A percentile compares a stretch with the other conserved stretches of the same genome.
Conservation (phyloP, 1,140 invertebrate genomes). For the Manduca sexta region DNA sequence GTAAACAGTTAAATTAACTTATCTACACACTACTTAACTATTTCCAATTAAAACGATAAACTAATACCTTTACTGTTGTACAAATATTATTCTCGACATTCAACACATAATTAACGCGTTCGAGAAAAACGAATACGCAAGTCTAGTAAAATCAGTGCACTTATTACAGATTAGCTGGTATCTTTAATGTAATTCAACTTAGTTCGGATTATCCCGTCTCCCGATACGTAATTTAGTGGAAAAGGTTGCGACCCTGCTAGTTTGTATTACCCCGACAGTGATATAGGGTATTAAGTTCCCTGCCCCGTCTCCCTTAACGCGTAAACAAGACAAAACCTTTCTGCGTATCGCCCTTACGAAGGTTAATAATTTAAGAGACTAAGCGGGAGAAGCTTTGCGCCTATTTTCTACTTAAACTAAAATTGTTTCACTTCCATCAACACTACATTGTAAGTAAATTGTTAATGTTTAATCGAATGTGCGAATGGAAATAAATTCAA, state of each 20-base stretch:
- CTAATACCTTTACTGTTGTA: no score
- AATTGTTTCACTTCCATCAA: conserved; percentile 43
- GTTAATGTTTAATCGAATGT: conserved; percentile 13
- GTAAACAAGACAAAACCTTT: conserved; percentile 71
- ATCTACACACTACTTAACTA: no score
- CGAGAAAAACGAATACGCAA: no score
- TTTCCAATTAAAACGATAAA: no score
- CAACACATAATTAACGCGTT: no score
- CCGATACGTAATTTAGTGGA: conserved; percentile 71
- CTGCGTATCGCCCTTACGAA: conserved; percentile 58
- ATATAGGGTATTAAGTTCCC: conserved; percentile 71
- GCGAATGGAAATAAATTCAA: neutral
- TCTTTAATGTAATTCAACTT: conserved; percentile 57
- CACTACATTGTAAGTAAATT: conserved; percentile 27
- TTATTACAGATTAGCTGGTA: conserved; percentile 47
- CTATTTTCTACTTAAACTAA: conserved; percentile 51
- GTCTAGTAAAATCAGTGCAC: conserved; percentile 21
- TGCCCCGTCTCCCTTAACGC: conserved; percentile 64
- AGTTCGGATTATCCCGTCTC: conserved; percentile 63
- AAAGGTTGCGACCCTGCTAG: conserved; percentile 66
- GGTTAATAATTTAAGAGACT: conserved; percentile 70
- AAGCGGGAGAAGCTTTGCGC: conserved; percentile 49
- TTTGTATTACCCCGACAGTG: conserved; percentile 67
- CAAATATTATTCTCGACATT: no score
- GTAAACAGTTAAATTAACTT: no score